Evolutionary conservation across 2,113 vertebrate species (phyloP), one percentile per base, ranked within the genome.

Genomic region (Geococcyx californianus): DNA sequence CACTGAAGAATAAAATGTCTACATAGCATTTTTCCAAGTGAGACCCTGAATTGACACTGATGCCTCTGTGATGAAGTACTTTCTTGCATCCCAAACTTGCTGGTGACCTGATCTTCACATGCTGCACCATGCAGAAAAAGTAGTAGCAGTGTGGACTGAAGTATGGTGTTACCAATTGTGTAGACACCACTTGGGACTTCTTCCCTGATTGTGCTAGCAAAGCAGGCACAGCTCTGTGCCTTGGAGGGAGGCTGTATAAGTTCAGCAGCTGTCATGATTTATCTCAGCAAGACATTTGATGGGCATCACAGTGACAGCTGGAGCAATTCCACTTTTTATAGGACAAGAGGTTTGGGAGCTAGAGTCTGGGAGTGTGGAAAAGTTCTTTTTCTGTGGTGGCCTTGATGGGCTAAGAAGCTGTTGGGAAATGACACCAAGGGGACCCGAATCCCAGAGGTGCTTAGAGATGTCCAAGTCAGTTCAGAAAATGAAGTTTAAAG

Each of bases 131-230:
- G 36, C 36, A 38, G 72, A 36, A 40, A 36, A 78, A 87, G 45
- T 60, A 40, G 3, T 7, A 24, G 10, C 4, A 31, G 45, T 4
- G 6, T 0, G 0, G 63, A 24, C 36, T 40, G 74, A 58, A 89
- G 33, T 13, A 6, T 1, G 9, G 47, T 55, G 18, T 17, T 78
- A n/a, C 10, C 2, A 1, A n/a, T 28, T 0, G 1, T 1, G 1
- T 8, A 9, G 49, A 16, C 55, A 59, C 15, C 24, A 3, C 55
- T 7, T 26, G 67, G 59, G 36, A 52, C 25, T 21, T 11, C 18
- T 87, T 20, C 34, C 51, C 55, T 67, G n/a, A 40, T 45, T 33
- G 62, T 23, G 40, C 15, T 19, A 72, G 36, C 42, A 36, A 67
- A 73, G 29, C 56, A 56, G 33, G 58, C 44, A 9, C 34, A 70